Evolutionary conservation across 2,113 vertebrate genomes (phyloP).

Genomic region (Hyaena hyaena): DNA sequence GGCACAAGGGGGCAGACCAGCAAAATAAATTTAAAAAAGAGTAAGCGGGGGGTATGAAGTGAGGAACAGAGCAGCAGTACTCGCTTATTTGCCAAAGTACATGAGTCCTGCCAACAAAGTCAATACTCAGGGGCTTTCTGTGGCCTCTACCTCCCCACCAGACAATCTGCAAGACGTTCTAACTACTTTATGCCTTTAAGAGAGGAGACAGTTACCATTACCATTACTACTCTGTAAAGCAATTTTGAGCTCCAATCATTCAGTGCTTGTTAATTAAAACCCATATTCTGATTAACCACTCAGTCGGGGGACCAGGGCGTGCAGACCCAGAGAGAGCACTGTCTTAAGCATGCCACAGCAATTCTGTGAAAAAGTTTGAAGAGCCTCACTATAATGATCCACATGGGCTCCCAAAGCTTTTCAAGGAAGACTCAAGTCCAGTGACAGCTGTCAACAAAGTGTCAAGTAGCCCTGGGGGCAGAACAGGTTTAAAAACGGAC

Average conservation of each 20-base stretch:
- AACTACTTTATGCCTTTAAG: not conserved
- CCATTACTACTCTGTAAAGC: not conserved
- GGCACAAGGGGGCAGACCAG: too few relatives aligned
- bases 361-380: not conserved
- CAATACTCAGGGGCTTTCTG: not conserved
- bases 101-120: not conserved
- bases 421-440: not conserved
- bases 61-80: not conserved
- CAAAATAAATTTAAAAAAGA: not conserved
- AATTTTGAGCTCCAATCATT: not conserved
- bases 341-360: not conserved
- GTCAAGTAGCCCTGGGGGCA: constrained; percentile 12
- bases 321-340: not conserved
- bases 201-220: not conserved
- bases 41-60: not conserved
- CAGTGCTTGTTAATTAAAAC: constrained; percentile 1
- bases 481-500: not conserved
- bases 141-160: not conserved
- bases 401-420: not conserved
- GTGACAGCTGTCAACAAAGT: constrained; percentile 48
- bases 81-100: not conserved
- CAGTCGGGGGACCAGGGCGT: not conserved
- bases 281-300: not conserved
- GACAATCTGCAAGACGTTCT: not conserved
- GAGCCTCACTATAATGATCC: not conserved